Evolutionary conservation across 2,888 invertebrate genomes (phyloP).

Genomic region (Neoascia interrupta): DNA sequence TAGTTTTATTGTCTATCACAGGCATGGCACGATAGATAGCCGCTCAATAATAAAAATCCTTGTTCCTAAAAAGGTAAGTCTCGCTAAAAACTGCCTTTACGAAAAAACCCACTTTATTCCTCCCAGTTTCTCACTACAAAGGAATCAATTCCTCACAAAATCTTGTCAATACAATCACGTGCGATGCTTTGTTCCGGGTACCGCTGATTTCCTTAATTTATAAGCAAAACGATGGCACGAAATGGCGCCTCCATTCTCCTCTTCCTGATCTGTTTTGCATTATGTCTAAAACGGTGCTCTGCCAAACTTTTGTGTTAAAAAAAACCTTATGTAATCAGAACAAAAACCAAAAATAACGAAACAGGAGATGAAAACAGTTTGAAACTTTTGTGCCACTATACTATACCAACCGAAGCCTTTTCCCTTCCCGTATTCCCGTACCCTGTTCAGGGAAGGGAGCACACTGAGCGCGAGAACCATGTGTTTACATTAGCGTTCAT

Average conservation of each 20-base stretch:
- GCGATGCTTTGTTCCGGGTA: constrained; percentile 25
- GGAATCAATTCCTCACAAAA: too few species aligned
- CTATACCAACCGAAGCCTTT: constrained; percentile 2
- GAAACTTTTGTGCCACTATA: constrained; percentile 46
- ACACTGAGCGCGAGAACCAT: constrained; percentile 6
- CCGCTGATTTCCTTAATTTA: constrained; percentile 58
- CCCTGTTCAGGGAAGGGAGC: neutral
- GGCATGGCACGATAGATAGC: too few species aligned
- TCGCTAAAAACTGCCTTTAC: too few species aligned
- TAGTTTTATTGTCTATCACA: too few species aligned
- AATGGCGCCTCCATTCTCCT: neutral
- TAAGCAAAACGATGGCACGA: constrained; percentile 39
- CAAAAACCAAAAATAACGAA: neutral
- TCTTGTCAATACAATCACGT: constrained; percentile 35
- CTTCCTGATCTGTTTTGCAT: constrained; percentile 7
- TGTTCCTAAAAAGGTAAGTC: too few species aligned
- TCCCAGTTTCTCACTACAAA: too few species aligned
- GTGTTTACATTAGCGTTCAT: constrained; percentile 55
- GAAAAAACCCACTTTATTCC: too few species aligned
- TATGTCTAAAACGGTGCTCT: constrained; percentile 5
- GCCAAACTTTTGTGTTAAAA: constrained; percentile 19
- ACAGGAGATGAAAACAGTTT: constrained; percentile 29
- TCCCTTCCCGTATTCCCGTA: neutral
- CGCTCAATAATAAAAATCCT: too few species aligned
- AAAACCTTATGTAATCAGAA: neutral